Base-by-base conservation (phyloP, 2,113 vertebrate species). In the Paratilapia polleni region DNA sequence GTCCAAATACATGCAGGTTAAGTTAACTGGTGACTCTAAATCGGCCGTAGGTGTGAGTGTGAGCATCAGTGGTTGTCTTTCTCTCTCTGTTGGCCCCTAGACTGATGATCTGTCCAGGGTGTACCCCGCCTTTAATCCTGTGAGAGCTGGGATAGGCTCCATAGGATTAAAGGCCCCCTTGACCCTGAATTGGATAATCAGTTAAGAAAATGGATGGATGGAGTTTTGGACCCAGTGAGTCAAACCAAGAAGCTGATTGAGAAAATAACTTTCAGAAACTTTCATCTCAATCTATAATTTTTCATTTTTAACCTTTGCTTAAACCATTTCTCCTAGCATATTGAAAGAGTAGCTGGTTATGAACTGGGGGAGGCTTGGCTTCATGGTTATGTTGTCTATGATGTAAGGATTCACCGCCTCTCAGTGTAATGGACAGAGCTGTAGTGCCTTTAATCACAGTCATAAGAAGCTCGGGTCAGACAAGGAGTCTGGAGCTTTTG, bases 261-360 rank as follows among this genome's bases (percentile, higher is more conserved):
- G 12, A 26, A 77, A 41, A 36, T 20, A 76, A 24, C 56, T 26
- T 76, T 63, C 12, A 24, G 49, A 41, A 58, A 24, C 47, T 82
- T 41, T 52, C 63, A 63, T 36, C 26, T n/a, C 43, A 31, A 59
- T 58, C 57, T 49, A 34, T 2, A 63, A 14, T 31, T 54, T 24
- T 66, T 34, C 22, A 49, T 31, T 77, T 47, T 77, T n/a, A 47
- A 77, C 41, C 61, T 77, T 83, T 77, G 61, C 73, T 22, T n/a
- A n/a, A 59, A 20, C 6, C 61, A 66, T 58, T 77, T 77, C 19
- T 58, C 38, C 10, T 13, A 78, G 12, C n/a, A 20, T 38, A 31
- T 26, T 43, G 52, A 54, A 43, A 34, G 24, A 47, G 34, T 15
- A 13, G 17, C 9, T 54, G 38, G 13, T 19, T 28, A 59, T 41